Base-by-base conservation (phyloP, 2,888 invertebrate species). In the Mythimna vitellina region DNA sequence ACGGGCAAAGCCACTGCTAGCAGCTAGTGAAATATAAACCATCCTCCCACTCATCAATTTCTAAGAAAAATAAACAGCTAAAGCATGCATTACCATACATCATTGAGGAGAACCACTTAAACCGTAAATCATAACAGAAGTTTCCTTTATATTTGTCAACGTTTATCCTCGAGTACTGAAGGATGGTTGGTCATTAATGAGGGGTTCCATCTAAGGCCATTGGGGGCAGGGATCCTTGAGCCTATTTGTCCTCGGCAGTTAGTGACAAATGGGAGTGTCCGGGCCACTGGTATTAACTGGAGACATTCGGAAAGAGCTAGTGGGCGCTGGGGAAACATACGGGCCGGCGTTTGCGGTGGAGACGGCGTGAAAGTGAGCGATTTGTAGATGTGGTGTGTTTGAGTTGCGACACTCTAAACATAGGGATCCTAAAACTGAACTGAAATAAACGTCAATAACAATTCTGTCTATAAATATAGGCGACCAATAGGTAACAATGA, bases 141-240 rank as follows among this genome's bases (percentile, higher is more conserved):
- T 89, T 89, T 91, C 90, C 87, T 89, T 90, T 91, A 89, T 92
- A 94, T 95, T 94, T 94, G 95, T 95, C 95, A 94, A 93, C 93
- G 90, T 92, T 94, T 93, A 93, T 93, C 90, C 93, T 85, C 81
- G 83, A 86, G 86, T 86, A 82, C 85, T 93, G 94, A 94, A 86
- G 89, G 93, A 95, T 94, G 91, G 90, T 73, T 84, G 83, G 90
- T 91, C 94, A 93, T 95, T 95, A 95, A 86, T 87, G 90, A 87
- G 84, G 80, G 88, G 88, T 88, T 90, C 90, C 91, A 92, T 92
- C 90, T 90, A 89, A 89, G 88, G 88, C 93, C 92, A 92, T 93
- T 93, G 91, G 90, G 92, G 92, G 88, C 93, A 92, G 92, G 87
- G 75, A 88, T 90, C 88, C 88, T 89, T 89, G 85, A 88, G 89